Percentiles rank a stretch among this genome's conserved stretches.
phyloP scores from a whole-genome alignment of 2,797 vertebrate species.

The Neopelma chrysocephalum region DNA sequence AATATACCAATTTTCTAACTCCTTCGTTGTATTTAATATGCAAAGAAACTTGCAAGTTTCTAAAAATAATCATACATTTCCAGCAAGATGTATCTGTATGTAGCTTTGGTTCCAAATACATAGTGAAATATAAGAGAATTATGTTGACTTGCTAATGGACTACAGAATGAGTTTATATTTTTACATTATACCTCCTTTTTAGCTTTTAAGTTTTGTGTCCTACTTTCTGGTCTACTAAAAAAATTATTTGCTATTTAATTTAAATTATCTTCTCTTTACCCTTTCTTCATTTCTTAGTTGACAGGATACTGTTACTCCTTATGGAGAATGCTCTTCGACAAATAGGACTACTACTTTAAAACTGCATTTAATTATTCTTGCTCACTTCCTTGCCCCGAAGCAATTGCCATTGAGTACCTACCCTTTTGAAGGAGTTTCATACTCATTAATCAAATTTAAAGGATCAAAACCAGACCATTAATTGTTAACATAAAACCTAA shows the following conservation, averaged over 20 bases:
- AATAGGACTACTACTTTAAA: neutral
- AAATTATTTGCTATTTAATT: neutral
- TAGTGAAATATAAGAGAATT: neutral
- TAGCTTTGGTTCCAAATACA: neutral
- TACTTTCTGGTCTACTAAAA: conserved; percentile 20
- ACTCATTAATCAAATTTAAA: neutral
- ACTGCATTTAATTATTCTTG: neutral
- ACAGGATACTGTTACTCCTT: neutral
- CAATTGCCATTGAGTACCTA: neutral
- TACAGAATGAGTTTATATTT: neutral
- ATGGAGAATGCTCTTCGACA: neutral
- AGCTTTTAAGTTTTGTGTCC: neutral
- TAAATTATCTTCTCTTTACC: neutral
- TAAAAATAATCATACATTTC: conserved; percentile 21
- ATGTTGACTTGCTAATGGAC: neutral
- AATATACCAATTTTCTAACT: neutral
- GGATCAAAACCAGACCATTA: neutral
- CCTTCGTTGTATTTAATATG: conserved; percentile 1
- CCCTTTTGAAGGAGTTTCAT: neutral
- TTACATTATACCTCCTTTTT: neutral
- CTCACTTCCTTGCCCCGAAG: neutral
- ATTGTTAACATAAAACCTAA: neutral
- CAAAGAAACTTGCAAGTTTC: conserved; percentile 12
- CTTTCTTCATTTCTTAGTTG: neutral
- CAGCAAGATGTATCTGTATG: neutral